phyloP scores from a whole-genome alignment of 2,888 invertebrate genomes.

The Scaptomyza reducta region DNA sequence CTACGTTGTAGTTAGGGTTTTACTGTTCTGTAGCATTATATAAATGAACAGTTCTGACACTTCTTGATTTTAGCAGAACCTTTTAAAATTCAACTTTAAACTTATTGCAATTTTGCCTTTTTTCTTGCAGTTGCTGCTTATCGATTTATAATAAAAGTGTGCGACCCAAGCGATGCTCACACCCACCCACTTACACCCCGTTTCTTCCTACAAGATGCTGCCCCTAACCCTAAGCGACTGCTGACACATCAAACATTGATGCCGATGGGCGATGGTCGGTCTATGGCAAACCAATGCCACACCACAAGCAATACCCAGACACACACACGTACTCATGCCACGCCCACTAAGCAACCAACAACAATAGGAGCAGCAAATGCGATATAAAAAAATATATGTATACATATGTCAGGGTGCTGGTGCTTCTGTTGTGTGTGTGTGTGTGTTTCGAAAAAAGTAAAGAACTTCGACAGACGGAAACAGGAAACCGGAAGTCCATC shows the following conservation, averaged over 20 bases:
- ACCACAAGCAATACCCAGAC: constrained; percentile 50
- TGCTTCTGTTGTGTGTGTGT: constrained; percentile 30
- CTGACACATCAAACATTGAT: constrained; percentile 75
- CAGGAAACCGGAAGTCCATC: constrained; percentile 85
- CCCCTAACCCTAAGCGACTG: constrained; percentile 30
- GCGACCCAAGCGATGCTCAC: constrained; percentile 33
- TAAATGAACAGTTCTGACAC: too few species aligned
- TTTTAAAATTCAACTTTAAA: constrained; percentile 23
- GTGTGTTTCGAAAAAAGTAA: constrained; percentile 72
- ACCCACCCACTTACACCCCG: constrained; percentile 2
- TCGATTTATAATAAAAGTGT: constrained; percentile 73
- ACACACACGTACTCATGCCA: constrained; percentile 49
- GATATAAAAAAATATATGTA: constrained; percentile 67
- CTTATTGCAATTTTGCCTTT: constrained; percentile 13
- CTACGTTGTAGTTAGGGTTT: too few species aligned
- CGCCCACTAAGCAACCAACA: constrained; percentile 37
- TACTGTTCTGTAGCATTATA: too few species aligned
- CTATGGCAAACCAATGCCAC: constrained; percentile 56
- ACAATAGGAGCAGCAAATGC: constrained; percentile 51
- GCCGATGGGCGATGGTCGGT: constrained; percentile 56
- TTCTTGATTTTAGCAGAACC: too few species aligned
- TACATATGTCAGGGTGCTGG: constrained; percentile 50
- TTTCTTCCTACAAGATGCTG: neutral
- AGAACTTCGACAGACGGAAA: constrained; percentile 83
- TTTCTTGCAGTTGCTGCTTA: constrained; percentile 44